Conservation (phyloP, 2,888 invertebrate genomes). For the Theretra japonica region DNA sequence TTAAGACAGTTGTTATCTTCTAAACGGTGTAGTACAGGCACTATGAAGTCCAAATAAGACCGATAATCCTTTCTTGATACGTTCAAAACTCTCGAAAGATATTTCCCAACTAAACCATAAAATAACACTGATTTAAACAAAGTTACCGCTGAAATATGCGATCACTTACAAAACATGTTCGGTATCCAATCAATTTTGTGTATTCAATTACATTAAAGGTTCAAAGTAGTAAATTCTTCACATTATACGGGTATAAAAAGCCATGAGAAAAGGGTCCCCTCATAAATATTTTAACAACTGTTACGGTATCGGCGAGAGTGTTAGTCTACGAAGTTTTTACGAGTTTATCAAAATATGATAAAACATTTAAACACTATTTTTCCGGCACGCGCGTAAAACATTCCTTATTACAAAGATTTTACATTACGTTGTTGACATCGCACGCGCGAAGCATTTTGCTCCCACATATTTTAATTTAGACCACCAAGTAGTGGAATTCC, state of each 20-base stretch:
- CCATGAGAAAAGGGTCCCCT: constrained; percentile 65
- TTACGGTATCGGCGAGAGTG: constrained; percentile 14
- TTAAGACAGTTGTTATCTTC: no score
- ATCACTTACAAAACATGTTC: constrained; percentile 48
- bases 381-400: constrained; percentile 4
- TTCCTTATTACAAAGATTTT: constrained; percentile 21
- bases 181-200: constrained; percentile 54
- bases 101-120: background rate
- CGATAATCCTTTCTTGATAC: background rate
- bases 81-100: background rate
- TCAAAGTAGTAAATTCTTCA: constrained; percentile 67
- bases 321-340: constrained; percentile 11
- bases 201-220: constrained; percentile 72
- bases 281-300: constrained; percentile 73
- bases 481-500: constrained; percentile 20
- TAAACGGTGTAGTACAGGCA: no score
- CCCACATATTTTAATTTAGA: constrained; percentile 19
- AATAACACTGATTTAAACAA: background rate
- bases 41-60: no score
- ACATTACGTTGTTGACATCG: constrained; percentile 18
- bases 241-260: constrained; percentile 69
- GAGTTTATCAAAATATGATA: constrained; percentile 26
- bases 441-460: constrained; percentile 11
- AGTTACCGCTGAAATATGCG: constrained; percentile 13
- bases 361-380: constrained; percentile 23